Evolutionary conservation across 2,888 invertebrate genomes (phyloP).

Genomic region (Parascotia fuliginaria): DNA sequence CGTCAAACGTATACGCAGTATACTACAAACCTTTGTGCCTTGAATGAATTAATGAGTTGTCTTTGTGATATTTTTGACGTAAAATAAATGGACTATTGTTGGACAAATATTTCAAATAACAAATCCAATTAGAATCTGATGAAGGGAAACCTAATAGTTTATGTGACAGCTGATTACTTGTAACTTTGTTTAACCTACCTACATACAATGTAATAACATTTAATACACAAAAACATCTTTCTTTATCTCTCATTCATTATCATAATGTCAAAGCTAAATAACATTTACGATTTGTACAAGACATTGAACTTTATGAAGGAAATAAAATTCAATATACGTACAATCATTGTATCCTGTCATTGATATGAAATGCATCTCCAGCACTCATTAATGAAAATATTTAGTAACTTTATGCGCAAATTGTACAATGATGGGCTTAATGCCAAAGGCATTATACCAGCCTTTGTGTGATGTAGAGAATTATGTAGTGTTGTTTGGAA

Average conservation of each 20-base stretch:
- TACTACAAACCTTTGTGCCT: background rate
- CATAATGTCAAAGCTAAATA: conserved; percentile 21
- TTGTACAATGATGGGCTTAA: too few relatives aligned
- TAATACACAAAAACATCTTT: too few relatives aligned
- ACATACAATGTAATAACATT: background rate
- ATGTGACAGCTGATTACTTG: background rate
- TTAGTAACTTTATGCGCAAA: too few relatives aligned
- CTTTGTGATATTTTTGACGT: conserved; percentile 7
- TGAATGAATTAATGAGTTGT: background rate
- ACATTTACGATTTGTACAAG: conserved; percentile 12
- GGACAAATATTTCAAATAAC: conserved; percentile 20
- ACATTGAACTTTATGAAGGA: conserved; percentile 26
- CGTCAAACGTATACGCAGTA: conserved; percentile 11
- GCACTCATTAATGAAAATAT: too few relatives aligned
- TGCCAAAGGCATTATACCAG: too few relatives aligned
- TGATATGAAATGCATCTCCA: background rate
- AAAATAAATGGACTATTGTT: conserved; percentile 7
- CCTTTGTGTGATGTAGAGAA: too few relatives aligned
- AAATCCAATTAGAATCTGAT: conserved; percentile 41
- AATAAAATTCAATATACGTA: conserved; percentile 12
- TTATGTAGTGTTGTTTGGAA: too few relatives aligned
- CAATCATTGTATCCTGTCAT: background rate
- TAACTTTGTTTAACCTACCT: too few relatives aligned
- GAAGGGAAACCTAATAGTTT: conserved; percentile 27
- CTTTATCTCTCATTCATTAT: conserved; percentile 33